Conservation (phyloP, 2,797 vertebrate genomes). For the Podarcis siculus region DNA sequence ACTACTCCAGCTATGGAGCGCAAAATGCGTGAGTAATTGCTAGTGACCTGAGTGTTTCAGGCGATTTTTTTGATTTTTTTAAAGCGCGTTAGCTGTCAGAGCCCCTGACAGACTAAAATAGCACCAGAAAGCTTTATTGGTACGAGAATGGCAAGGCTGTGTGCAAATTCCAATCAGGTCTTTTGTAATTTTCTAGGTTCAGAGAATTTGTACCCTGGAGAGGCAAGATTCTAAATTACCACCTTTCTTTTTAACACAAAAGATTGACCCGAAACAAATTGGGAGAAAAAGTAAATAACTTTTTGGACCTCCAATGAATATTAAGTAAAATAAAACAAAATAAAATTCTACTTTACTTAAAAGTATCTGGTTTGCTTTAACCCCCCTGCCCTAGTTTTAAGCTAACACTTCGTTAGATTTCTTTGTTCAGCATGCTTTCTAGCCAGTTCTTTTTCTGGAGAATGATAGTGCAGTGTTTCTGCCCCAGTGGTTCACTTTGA, state of each 20-base stretch:
- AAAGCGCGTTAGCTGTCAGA: constrained; percentile 78
- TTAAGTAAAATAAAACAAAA: constrained; percentile 69
- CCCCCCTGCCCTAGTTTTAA: constrained; percentile 55
- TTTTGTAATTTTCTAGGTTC: constrained; percentile 82
- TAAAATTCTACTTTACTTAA: constrained; percentile 77
- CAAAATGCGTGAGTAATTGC: constrained; percentile 91
- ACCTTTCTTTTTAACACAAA: constrained; percentile 78
- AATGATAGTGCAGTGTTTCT: constrained; percentile 77
- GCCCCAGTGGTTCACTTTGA: constrained; percentile 64
- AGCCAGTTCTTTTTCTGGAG: constrained; percentile 83
- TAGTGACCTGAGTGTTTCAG: constrained; percentile 79
- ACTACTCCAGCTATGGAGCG: constrained; percentile 97
- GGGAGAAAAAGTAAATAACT: constrained; percentile 80
- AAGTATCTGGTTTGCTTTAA: constrained; percentile 82
- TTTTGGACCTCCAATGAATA: constrained; percentile 72
- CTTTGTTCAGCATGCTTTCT: constrained; percentile 84
- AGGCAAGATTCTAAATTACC: constrained; percentile 76
- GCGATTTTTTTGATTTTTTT: constrained; percentile 74
- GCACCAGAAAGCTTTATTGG: constrained; percentile 80
- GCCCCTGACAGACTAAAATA: constrained; percentile 78
- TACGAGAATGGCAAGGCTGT: constrained; percentile 71
- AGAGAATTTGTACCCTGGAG: constrained; percentile 73
- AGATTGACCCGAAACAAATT: constrained; percentile 81
- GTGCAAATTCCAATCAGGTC: constrained; percentile 80
- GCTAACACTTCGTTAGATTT: constrained; percentile 79